A percentile compares a stretch with the other conserved stretches of the same genome.
These are phyloP conservation scores for Microtus pennsylvanicus DNA, from an alignment of 2,113 vertebrate species.

Conservation along the genomic window DNA sequence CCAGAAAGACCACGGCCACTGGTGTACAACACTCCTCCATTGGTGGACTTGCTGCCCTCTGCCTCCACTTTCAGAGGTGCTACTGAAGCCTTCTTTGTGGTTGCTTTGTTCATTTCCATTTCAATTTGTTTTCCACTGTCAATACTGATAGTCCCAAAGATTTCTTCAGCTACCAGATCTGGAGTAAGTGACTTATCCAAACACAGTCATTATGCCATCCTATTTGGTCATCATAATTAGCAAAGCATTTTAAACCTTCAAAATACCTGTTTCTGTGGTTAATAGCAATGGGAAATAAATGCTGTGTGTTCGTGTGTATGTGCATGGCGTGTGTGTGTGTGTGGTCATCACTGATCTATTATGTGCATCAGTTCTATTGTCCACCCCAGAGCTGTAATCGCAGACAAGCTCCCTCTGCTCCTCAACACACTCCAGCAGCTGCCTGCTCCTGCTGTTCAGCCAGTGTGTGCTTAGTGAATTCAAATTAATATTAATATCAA, in stretches of 20 bases:
- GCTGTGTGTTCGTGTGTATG: conserved; percentile 34
- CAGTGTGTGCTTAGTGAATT: conserved; percentile 78
- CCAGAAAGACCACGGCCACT: conserved; percentile 22
- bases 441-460: conserved; percentile 77
- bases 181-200: conserved; percentile 61
- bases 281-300: conserved; percentile 76
- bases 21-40: neutral
- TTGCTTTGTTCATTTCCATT: conserved; percentile 71
- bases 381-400: conserved; percentile 69
- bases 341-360: conserved; percentile 75
- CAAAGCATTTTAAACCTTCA: conserved; percentile 70
- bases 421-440: conserved; percentile 60
- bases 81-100: conserved; percentile 55
- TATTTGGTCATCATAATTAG: conserved; percentile 80
- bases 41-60: conserved; percentile 5
- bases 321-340: conserved; percentile 57
- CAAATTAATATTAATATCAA: conserved; percentile 83
- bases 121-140: conserved; percentile 59
- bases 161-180: conserved; percentile 63
- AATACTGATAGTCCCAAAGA: conserved; percentile 67
- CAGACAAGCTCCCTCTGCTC: conserved; percentile 58
- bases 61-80: conserved; percentile 38
- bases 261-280: conserved; percentile 72
- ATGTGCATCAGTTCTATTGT: conserved; percentile 78
- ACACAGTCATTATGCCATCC: conserved; percentile 74